Evolutionary conservation across 2,888 invertebrate genomes (phyloP), one percentile per base, ranked within the genome.

Genomic region (Ferrisia virgata): DNA sequence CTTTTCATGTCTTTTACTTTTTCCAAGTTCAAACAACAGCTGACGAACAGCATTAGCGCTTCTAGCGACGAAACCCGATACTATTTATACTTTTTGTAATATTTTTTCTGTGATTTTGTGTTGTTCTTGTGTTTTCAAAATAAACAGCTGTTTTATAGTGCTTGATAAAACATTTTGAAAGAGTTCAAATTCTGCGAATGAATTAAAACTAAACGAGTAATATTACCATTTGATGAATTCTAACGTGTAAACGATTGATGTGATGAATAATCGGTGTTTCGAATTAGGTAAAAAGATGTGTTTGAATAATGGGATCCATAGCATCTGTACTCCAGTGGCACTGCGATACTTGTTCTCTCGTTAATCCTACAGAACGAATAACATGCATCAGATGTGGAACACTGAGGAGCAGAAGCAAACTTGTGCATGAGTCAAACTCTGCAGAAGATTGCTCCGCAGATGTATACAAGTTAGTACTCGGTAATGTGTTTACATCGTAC

Each of bases 291-390:
- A 22, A 72, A 72, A 72, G 4, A 72, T 72, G 72, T 33, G 72
- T 72, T 72, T 72, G n/a, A 15, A 33, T 82, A 85, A 96, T 96
- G 96, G 96, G 96, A 90, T 95, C 95, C 89, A 95, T 95, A 91
- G 95, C 95, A 90, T 96, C 96, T 89, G 95, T 96, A 91, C 92
- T 96, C 90, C 96, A 96, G 91, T 96, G 95, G 95, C 94, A 95
- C 91, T 96, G 96, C 92, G 92, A 92, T 89, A 92, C 93, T 90
- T 96, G 96, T 91, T 93, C 94, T 90, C 92, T 94, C 90, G 95
- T 96, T 90, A 96, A 96, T 90, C 95, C 95, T 87, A 95, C 95
- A 86, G 95, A 96, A 90, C 93, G 93, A 89, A 91, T 92, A 87
- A 93, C 92, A 91, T 96, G 96, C 90, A 92, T 93, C 91, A 93